Percentiles rank a stretch among this genome's conserved stretches.
Conservation (phyloP, 1,140 invertebrate species). For the Bombus cullumanus region DNA sequence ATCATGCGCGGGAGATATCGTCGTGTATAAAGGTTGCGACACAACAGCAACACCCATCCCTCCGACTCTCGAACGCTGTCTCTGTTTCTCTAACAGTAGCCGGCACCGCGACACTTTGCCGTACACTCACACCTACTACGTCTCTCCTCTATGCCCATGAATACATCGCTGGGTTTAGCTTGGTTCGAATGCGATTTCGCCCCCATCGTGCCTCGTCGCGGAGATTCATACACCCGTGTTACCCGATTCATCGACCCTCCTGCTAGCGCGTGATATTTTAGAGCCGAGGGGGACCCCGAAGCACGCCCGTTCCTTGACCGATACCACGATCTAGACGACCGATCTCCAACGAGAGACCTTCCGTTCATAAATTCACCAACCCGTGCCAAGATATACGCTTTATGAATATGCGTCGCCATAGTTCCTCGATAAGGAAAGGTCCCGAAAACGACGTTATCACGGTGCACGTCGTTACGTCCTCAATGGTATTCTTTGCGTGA, state of each 20-base stretch:
- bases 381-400: conserved; percentile 11
- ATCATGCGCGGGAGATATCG: conserved; percentile 68
- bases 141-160: conserved; percentile 58
- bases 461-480: neutral
- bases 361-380: conserved; percentile 39
- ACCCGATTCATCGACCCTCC: conserved; percentile 7
- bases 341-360: conserved; percentile 28
- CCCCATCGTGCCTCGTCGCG: neutral
- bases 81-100: neutral
- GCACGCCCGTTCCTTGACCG: conserved; percentile 32
- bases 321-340: conserved; percentile 32
- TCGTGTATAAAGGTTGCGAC: conserved; percentile 54
- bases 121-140: conserved; percentile 12
- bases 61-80: neutral
- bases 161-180: conserved; percentile 67
- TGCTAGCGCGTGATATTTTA: neutral
- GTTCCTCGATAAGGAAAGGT: conserved; percentile 9
- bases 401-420: conserved; percentile 34
- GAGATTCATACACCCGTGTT: conserved; percentile 26
- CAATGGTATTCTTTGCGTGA: neutral
- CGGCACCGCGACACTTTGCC: conserved; percentile 17
- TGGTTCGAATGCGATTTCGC: conserved; percentile 51
- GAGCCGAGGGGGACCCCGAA: neutral
- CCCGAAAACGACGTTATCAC: neutral
- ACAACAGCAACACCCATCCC: conserved; percentile 30